These are phyloP conservation scores for Calliopsis andreniformis DNA, from an alignment of 1,140 invertebrate genomes.

Conservation along the genomic window DNA sequence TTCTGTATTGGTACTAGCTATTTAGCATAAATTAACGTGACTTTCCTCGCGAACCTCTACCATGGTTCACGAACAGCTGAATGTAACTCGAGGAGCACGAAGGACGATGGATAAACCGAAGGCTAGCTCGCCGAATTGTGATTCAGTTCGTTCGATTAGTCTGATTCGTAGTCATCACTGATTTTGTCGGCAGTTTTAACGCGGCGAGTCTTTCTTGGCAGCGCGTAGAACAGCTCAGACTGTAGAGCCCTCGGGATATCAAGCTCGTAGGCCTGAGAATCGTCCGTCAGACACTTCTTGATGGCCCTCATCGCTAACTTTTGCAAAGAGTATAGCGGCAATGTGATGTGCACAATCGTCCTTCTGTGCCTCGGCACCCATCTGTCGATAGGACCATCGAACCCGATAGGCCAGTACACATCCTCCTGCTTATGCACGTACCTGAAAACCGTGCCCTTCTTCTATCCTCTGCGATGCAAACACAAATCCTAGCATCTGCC, in stretches of 20 bases:
- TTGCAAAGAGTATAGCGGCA: conserved; percentile 74
- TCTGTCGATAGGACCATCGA: conserved; percentile 33
- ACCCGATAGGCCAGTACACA: conserved; percentile 72
- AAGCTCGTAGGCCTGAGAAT: conserved; percentile 64
- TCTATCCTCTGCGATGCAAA: background rate
- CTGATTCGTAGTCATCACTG: too few species aligned
- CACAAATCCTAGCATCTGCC: too few species aligned
- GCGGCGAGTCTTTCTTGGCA: conserved; percentile 42
- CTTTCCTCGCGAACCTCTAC: too few species aligned
- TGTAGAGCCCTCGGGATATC: conserved; percentile 73
- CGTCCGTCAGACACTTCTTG: conserved; percentile 73
- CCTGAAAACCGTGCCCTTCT: conserved; percentile 55
- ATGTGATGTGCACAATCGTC: conserved; percentile 71
- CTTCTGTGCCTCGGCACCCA: conserved; percentile 61
- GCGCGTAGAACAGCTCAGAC: conserved; percentile 62
- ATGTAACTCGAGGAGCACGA: too few species aligned
- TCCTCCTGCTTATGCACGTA: conserved; percentile 69
- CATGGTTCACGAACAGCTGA: too few species aligned
- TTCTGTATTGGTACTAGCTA: too few species aligned
- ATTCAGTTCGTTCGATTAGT: too few species aligned
- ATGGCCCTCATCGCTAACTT: conserved; percentile 74
- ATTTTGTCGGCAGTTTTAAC: too few species aligned
- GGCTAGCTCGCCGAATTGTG: too few species aligned
- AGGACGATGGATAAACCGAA: too few species aligned
- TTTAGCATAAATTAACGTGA: too few species aligned